Evolutionary conservation across 2,113 vertebrate genomes (phyloP), one percentile per base, ranked within the genome.

Genomic region (Onychorhynchus coronatus): DNA sequence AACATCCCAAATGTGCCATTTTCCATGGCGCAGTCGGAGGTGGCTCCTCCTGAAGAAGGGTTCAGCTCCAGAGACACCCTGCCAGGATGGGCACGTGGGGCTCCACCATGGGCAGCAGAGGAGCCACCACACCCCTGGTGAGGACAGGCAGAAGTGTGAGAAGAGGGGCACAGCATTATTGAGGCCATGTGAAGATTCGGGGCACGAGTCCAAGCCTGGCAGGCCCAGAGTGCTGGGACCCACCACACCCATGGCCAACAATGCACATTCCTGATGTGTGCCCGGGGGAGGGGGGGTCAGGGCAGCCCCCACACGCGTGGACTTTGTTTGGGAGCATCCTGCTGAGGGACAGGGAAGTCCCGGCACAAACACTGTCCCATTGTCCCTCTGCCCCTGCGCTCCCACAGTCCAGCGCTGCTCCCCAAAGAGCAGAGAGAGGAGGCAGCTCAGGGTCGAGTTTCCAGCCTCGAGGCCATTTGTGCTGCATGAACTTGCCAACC

Each of bases 181-280:
- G 50, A 66, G 75, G 41, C 83, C 91, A 59, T 71, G 72, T 73
- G 91, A 78, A 35, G 46, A 37, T 73, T 31, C 11, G 42, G 65
- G 94, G 83, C 76, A 91, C 63, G 35, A 70, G 50, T 58, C 94
- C 86, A 77, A 71, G 73, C 17, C 19, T 71, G 83, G 68, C 89
- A 81, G 75, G 68, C 88, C 50, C 55, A 23, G 62, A 28, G 79
- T 46, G 67, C 88, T 59, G 85, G 74, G 77, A n/a, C 75, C 80
- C 82, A 83, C 92, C 92, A 76, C 78, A 3, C 67, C 96, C 95
- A 27, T 3, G 62, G 17, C 92, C 85, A 94, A 88, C 90, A 94
- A 92, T 92, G 87, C 91, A 9, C 21, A 90, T 92, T 91, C 90
- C 53, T 85, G n/a, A 17, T 33, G 78, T 41, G 1, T 75, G 41